Conservation (phyloP, 1,140 invertebrate species). For the Pseudoatta argentina region DNA sequence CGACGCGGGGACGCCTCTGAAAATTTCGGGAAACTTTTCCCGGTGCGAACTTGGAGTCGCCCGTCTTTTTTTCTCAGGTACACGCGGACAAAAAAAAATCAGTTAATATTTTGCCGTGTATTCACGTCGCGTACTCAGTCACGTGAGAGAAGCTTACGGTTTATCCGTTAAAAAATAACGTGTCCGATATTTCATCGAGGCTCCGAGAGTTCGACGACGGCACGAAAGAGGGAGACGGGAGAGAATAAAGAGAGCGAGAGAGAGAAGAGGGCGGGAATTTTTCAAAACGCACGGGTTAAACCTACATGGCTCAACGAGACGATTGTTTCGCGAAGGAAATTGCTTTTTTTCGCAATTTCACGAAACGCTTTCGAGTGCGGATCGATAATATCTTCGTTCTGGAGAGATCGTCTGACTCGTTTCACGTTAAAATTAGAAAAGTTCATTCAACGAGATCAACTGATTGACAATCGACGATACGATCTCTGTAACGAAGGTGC, state of each 20-base stretch:
- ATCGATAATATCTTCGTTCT: constrained; percentile 46
- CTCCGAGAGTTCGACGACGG: constrained; percentile 33
- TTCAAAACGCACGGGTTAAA: constrained; percentile 54
- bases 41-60: constrained; percentile 38
- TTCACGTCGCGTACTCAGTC: constrained; percentile 58
- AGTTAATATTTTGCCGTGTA: constrained; percentile 61
- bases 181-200: constrained; percentile 56
- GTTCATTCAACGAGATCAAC: constrained; percentile 22
- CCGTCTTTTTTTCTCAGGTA: constrained; percentile 19
- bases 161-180: constrained; percentile 63
- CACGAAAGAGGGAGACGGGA: too few species aligned
- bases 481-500: not conserved
- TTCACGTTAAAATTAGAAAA: constrained; percentile 43
- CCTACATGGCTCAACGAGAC: constrained; percentile 51
- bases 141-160: constrained; percentile 52
- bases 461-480: constrained; percentile 24
- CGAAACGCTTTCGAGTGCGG: not conserved
- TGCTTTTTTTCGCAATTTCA: constrained; percentile 57
- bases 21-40: constrained; percentile 51
- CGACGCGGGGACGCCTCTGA: constrained; percentile 1
- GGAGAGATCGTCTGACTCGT: constrained; percentile 6
- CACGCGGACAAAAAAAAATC: constrained; percentile 32
- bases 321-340: constrained; percentile 60
- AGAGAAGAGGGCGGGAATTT: constrained; percentile 2
- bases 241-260: not conserved